Evolutionary conservation across 2,113 vertebrate species (phyloP).

Genomic region (Anhinga anhinga): DNA sequence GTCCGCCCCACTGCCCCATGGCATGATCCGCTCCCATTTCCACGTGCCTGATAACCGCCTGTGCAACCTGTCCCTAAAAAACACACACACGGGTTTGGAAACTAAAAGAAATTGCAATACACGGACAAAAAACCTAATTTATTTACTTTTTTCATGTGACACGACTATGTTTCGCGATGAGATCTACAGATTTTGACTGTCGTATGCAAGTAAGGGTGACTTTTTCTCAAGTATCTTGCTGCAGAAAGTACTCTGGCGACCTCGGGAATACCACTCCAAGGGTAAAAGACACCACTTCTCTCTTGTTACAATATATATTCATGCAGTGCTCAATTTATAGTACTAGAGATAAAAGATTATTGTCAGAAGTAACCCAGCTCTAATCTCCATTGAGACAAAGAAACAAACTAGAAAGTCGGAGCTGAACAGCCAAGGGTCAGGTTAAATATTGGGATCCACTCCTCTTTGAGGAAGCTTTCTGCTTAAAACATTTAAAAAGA

Average conservation of each 20-base stretch:
- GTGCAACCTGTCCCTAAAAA: neutral
- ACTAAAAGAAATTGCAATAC: neutral
- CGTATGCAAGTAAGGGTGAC: too few species aligned
- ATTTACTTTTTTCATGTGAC: neutral
- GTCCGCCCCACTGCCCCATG: neutral
- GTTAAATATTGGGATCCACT: neutral
- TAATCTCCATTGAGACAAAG: neutral
- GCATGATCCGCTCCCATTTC: neutral
- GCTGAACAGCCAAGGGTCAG: neutral
- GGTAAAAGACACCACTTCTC: neutral
- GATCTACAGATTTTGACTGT: neutral
- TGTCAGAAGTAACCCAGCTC: neutral
- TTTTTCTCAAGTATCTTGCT: too few species aligned
- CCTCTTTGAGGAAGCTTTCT: neutral
- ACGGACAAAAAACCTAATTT: too few species aligned
- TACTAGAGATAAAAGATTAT: neutral
- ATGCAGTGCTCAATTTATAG: neutral
- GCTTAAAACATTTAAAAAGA: neutral
- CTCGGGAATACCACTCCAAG: neutral
- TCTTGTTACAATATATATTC: too few species aligned
- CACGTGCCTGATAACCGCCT: rapidly evolving
- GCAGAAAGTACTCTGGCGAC: neutral
- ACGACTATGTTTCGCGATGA: neutral
- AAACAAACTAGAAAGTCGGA: neutral
- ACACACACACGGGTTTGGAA: rapidly evolving